Conservation (phyloP, 2,888 invertebrate species). For the Ligdia adustata region DNA sequence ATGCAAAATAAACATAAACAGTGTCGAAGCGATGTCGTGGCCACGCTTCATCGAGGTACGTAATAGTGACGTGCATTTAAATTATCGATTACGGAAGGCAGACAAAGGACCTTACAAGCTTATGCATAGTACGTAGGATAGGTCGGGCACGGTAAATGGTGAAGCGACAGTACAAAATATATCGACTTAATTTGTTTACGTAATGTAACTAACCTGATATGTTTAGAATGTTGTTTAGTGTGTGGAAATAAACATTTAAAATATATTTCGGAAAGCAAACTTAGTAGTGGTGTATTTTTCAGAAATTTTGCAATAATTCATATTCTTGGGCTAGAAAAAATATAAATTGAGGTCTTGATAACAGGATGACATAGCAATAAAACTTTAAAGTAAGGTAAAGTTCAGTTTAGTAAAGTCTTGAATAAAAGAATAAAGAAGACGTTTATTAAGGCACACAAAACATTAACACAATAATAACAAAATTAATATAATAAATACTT, state of each 20-base stretch:
- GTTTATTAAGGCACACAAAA: too few species aligned
- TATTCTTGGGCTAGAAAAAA: too few species aligned
- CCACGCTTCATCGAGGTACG: slow-evolving; percentile 30
- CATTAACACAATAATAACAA: too few species aligned
- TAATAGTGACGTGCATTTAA: slow-evolving; percentile 56
- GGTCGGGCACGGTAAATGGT: slow-evolving; percentile 40
- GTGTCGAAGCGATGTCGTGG: slow-evolving; percentile 14
- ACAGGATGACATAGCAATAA: too few species aligned
- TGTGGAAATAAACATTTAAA: background rate
- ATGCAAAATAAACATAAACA: slow-evolving; percentile 4
- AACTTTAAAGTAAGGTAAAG: too few species aligned
- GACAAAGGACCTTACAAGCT: slow-evolving; percentile 58
- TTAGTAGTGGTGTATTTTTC: too few species aligned
- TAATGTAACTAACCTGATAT: background rate
- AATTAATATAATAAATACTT: too few species aligned
- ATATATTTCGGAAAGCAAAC: too few species aligned
- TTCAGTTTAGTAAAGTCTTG: too few species aligned
- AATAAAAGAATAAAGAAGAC: too few species aligned
- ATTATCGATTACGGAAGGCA: slow-evolving; percentile 56
- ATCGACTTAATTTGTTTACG: background rate
- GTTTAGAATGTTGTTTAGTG: background rate
- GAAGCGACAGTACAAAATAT: slow-evolving; percentile 37
- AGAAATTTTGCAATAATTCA: too few species aligned
- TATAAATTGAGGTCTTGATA: too few species aligned
- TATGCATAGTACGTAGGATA: slow-evolving; percentile 45